phyloP scores from a whole-genome alignment of 1,140 invertebrate species.

The Drosophila malerkotliana region DNA sequence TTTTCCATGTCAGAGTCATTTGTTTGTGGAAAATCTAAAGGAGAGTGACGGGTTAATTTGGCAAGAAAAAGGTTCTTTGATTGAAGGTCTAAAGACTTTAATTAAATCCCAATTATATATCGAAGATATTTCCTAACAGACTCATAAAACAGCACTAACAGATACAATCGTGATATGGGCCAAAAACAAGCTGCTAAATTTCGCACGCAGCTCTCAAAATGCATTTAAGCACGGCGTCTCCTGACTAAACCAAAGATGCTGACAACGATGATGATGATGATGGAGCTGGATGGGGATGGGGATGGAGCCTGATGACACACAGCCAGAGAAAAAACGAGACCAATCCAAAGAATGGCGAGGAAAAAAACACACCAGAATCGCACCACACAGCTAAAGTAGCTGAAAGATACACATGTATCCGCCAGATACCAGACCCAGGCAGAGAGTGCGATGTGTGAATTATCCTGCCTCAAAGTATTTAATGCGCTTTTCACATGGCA shows the following conservation, averaged over 20 bases:
- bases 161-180: constrained; percentile 33
- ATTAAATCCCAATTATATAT: background rate
- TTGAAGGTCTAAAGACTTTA: constrained; percentile 11
- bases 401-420: constrained; percentile 54
- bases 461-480: constrained; percentile 81
- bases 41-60: constrained; percentile 16
- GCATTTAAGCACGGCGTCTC: constrained; percentile 55
- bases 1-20: constrained; percentile 26
- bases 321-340: constrained; percentile 40
- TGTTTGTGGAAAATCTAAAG: constrained; percentile 13
- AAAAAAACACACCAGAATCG: constrained; percentile 23
- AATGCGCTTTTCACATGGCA: constrained; percentile 72
- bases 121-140: background rate
- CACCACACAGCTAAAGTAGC: constrained; percentile 43
- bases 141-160: constrained; percentile 32
- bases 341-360: constrained; percentile 52
- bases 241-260: constrained; percentile 31
- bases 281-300: constrained; percentile 10
- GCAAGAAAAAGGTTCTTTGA: constrained; percentile 5
- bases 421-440: constrained; percentile 42
- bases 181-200: constrained; percentile 78
- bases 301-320: constrained; percentile 15
- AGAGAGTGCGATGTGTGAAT: constrained; percentile 61
- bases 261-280: constrained; percentile 41
- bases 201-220: constrained; percentile 72